phyloP scores from a whole-genome alignment of 2,113 vertebrate genomes.

The Tympanuchus pallidicinctus region DNA sequence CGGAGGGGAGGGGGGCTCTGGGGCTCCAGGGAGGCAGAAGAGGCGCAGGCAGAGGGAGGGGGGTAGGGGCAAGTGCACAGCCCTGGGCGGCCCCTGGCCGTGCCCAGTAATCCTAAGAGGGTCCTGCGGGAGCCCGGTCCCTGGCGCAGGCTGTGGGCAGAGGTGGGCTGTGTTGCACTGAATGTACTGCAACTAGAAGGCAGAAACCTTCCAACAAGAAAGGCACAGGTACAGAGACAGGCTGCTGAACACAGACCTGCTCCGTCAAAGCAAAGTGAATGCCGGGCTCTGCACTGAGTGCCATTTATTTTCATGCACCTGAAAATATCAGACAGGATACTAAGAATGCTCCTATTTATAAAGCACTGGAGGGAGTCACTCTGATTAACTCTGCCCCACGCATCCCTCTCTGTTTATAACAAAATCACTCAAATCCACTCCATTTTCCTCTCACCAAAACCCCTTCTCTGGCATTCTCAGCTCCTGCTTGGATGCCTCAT shows the following conservation, averaged over 20 bases:
- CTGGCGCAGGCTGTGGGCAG: accelerated
- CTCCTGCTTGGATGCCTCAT: not conserved
- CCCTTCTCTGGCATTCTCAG: not conserved
- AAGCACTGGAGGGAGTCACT: constrained; percentile 3
- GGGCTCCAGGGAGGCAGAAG: not conserved
- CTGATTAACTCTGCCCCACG: not conserved
- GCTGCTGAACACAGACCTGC: not conserved
- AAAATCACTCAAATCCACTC: not conserved
- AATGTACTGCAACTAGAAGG: not conserved
- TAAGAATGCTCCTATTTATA: constrained; percentile 16
- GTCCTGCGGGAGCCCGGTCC: not conserved
- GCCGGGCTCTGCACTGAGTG: not conserved
- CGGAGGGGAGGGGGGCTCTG: not conserved
- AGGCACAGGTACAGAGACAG: constrained; percentile 11
- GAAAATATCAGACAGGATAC: not conserved
- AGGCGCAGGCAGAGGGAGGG: not conserved
- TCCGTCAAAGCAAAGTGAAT: constrained; percentile 16
- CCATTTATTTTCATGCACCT: not conserved
- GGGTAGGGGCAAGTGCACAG: not conserved
- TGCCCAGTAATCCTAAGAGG: not conserved
- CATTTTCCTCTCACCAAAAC: not conserved
- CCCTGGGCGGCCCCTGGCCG: accelerated
- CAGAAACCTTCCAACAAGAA: constrained; percentile 34
- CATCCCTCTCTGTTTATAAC: not conserved
- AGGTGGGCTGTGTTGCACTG: not conserved